These are phyloP conservation scores for Smittia sp. DNA, from an alignment of 2,888 invertebrate species.

Conservation along the genomic window DNA sequence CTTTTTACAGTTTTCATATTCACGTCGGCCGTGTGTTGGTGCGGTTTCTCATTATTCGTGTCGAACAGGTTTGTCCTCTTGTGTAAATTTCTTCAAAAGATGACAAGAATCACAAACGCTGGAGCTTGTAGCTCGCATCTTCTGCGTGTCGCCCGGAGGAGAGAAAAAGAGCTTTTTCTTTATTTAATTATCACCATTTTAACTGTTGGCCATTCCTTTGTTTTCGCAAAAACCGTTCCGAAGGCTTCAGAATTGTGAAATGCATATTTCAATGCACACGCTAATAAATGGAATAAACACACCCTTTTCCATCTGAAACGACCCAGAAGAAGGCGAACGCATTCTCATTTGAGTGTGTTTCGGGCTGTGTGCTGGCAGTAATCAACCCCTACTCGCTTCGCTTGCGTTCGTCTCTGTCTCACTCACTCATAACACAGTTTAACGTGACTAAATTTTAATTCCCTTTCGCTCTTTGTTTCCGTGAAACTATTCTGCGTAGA, in stretches of 20 bases:
- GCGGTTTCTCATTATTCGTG: conserved; percentile 4
- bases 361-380: background rate
- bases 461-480: background rate
- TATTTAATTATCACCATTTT: conserved; percentile 24
- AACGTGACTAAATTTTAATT: background rate
- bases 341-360: background rate
- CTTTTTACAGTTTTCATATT: conserved; percentile 11
- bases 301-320: conserved; percentile 19
- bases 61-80: conserved; percentile 17
- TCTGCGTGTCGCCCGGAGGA: no score
- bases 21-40: background rate
- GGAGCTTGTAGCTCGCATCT: no score
- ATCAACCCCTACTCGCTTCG: conserved; percentile 12
- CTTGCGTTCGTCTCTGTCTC: background rate
- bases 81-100: conserved; percentile 10
- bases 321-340: background rate
- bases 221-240: conserved; percentile 3
- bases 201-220: background rate
- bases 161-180: no score
- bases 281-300: conserved; percentile 7
- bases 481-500: conserved; percentile 2
- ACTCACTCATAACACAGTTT: background rate
- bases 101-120: conserved; percentile 1
- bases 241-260: background rate
- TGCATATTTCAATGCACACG: conserved; percentile 23